Evolutionary conservation across 2,797 vertebrate genomes (phyloP).

Genomic region (Myotis planiceps): DNA sequence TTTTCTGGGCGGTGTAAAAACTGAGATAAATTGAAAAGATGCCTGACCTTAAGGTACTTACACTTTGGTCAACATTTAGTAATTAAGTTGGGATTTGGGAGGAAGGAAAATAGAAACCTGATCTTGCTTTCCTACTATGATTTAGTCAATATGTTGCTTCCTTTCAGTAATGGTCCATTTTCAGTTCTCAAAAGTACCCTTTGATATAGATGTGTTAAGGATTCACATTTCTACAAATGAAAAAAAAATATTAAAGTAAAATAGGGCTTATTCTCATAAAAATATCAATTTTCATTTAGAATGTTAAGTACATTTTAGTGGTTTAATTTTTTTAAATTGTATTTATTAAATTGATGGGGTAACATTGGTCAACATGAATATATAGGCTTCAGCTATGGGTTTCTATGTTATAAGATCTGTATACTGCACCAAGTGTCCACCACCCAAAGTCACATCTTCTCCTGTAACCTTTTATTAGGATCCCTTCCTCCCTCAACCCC

Average conservation of each 20-base stretch:
- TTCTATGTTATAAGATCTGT: too few species aligned
- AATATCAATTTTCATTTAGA: constrained; percentile 6
- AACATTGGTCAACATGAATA: too few species aligned
- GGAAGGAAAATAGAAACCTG: background rate
- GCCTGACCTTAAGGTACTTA: background rate
- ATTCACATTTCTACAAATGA: background rate
- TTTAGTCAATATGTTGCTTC: background rate
- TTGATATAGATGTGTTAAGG: background rate
- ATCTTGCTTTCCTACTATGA: background rate
- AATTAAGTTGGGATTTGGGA: background rate
- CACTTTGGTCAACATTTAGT: background rate
- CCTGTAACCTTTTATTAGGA: too few species aligned
- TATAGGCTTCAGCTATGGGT: too few species aligned
- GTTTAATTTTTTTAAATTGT: background rate
- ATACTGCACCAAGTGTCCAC: too few species aligned
- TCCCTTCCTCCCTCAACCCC: too few species aligned
- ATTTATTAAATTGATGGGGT: too few species aligned
- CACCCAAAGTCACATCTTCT: too few species aligned
- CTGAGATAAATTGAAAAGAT: background rate
- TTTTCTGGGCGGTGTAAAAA: background rate
- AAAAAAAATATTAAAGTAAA: background rate
- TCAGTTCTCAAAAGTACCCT: background rate
- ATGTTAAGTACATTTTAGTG: background rate
- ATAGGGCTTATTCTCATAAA: background rate
- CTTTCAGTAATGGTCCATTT: background rate